phyloP scores from a whole-genome alignment of 2,888 invertebrate genomes.

The Nephrotoma flavescens region DNA sequence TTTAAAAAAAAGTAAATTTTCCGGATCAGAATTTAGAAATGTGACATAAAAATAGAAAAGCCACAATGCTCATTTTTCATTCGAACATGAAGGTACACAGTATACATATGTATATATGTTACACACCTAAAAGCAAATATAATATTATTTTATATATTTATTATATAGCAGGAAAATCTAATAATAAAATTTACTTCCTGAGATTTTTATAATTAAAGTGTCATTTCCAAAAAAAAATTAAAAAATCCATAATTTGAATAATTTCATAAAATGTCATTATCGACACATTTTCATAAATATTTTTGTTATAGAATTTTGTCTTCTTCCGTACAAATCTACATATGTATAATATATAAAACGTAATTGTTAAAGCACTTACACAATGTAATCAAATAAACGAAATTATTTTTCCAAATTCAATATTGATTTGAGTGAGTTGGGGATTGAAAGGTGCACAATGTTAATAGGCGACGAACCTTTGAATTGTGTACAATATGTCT shows the following conservation, averaged over 20 bases:
- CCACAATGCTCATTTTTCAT: neutral
- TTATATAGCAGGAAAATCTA: neutral
- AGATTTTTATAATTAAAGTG: neutral
- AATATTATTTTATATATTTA: neutral
- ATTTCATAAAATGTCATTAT: neutral
- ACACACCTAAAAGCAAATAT: neutral
- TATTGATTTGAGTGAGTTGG: neutral
- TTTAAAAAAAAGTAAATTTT: neutral
- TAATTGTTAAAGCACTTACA: neutral
- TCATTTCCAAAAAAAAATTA: neutral
- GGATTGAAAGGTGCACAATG: neutral
- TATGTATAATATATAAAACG: neutral
- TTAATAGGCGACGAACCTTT: neutral
- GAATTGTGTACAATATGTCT: neutral
- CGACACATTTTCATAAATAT: neutral
- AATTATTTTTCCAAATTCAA: neutral
- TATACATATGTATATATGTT: neutral
- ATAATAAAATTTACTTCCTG: neutral
- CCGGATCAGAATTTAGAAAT: neutral
- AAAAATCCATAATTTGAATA: neutral
- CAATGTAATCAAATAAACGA: neutral
- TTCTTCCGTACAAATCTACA: neutral
- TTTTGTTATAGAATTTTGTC: neutral
- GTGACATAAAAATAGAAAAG: neutral
- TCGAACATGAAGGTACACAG: neutral